Evolutionary conservation across 1,140 invertebrate genomes (phyloP).

Genomic region (Probaryconus sp.): DNA sequence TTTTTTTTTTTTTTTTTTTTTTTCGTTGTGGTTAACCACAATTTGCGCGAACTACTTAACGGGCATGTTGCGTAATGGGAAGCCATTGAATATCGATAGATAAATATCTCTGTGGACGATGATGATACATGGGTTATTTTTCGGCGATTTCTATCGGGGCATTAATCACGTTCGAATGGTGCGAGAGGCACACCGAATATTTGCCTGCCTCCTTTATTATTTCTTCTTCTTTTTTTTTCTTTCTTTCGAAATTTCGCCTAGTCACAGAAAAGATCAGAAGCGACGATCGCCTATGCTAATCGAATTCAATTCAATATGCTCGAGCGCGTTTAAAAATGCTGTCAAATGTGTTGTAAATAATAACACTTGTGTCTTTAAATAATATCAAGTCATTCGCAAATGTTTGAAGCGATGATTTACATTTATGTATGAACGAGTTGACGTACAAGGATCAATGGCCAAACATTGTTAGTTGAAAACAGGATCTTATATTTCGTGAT

Average conservation of each 20-base stretch:
- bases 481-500: too few species aligned
- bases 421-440: neutral
- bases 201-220: slow-evolving; percentile 7
- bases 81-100: slow-evolving; percentile 39
- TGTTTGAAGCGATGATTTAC: neutral
- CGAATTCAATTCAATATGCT: slow-evolving; percentile 13
- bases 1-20: too few species aligned
- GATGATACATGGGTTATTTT: slow-evolving; percentile 51
- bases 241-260: slow-evolving; percentile 31
- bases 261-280: slow-evolving; percentile 30
- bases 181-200: slow-evolving; percentile 29
- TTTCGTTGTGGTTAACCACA: slow-evolving; percentile 28
- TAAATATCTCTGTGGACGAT: slow-evolving; percentile 40
- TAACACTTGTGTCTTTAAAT: slow-evolving; percentile 38
- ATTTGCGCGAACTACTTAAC: slow-evolving; percentile 46
- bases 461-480: too few species aligned
- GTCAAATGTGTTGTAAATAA: slow-evolving; percentile 46
- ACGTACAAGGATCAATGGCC: too few species aligned
- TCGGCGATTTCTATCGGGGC: slow-evolving; percentile 35
- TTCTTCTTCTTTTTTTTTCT: too few species aligned
- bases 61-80: slow-evolving; percentile 36
- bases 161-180: slow-evolving; percentile 47
- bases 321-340: slow-evolving; percentile 11
- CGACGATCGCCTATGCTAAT: slow-evolving; percentile 36
- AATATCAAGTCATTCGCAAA: slow-evolving; percentile 37